Evolutionary conservation across 1,140 invertebrate species (phyloP).

Genomic region (Teleogryllus occipitalis): DNA sequence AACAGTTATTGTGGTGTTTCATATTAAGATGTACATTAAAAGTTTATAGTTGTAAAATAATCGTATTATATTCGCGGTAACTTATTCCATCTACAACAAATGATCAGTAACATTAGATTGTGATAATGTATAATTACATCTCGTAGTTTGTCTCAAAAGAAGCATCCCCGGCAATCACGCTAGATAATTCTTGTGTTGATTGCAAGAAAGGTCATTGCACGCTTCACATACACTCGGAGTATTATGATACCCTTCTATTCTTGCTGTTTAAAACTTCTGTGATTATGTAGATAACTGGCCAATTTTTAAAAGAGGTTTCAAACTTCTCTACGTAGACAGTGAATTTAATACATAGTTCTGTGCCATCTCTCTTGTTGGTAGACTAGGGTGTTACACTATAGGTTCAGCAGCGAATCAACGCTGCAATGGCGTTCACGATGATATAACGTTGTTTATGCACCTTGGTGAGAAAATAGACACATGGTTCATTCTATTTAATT

Average conservation of each 20-base stretch:
- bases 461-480: too few relatives aligned
- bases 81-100: constrained; percentile 5
- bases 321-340: background rate
- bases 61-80: constrained; percentile 4
- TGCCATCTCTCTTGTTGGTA: constrained; percentile 1
- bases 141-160: background rate
- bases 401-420: background rate
- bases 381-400: background rate
- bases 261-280: background rate
- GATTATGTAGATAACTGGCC: background rate
- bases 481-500: too few relatives aligned
- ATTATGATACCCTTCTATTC: background rate
- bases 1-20: background rate
- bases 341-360: background rate
- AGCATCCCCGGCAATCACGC: background rate
- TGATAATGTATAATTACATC: background rate
- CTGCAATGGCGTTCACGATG: background rate
- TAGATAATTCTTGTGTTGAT: too few relatives aligned
- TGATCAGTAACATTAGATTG: background rate
- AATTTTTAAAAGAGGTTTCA: background rate
- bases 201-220: background rate
- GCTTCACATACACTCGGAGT: background rate
- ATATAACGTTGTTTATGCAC: background rate
- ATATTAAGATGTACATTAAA: background rate
- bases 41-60: background rate